A percentile compares a stretch with the other conserved stretches of the same genome.
These are phyloP conservation scores for Chrosomus eos DNA, from an alignment of 2,797 vertebrate species.

Conservation along the genomic window DNA sequence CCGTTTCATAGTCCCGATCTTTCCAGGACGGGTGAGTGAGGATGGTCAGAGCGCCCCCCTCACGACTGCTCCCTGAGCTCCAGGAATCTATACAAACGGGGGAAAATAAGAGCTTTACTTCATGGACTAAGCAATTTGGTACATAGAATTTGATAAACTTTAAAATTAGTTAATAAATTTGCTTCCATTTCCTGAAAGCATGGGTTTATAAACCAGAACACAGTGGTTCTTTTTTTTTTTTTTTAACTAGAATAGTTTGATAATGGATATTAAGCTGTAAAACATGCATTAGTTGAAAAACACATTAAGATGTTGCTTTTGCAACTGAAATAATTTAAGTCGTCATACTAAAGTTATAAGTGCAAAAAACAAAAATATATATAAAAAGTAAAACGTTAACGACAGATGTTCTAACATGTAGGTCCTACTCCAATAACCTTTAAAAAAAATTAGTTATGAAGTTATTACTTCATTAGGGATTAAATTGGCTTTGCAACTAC, in stretches of 20 bases:
- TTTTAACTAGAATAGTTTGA: too few relatives aligned
- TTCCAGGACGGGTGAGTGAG: slow-evolving; percentile 62
- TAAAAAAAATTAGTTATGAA: too few relatives aligned
- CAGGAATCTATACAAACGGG: slow-evolving; percentile 61
- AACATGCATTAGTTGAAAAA: too few relatives aligned
- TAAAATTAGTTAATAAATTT: rapidly evolving
- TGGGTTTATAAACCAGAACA: too few relatives aligned
- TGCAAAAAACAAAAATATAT: too few relatives aligned
- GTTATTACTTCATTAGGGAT: rapidly evolving
- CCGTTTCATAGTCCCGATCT: neutral
- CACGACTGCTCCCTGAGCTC: slow-evolving; percentile 63
- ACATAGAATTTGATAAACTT: neutral
- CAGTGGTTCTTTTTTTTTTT: too few relatives aligned
- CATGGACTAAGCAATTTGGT: rapidly evolving
- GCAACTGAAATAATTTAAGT: too few relatives aligned
- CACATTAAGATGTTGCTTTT: too few relatives aligned
- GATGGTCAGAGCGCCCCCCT: slow-evolving; percentile 59
- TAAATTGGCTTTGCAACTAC: too few relatives aligned
- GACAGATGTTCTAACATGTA: too few relatives aligned
- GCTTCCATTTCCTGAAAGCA: neutral
- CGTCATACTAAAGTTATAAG: too few relatives aligned
- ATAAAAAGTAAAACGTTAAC: too few relatives aligned
- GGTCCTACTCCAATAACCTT: neutral
- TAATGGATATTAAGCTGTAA: neutral
- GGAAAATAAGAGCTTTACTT: neutral